These are phyloP conservation scores for Pilophorus perplexus DNA, from an alignment of 2,888 invertebrate genomes.

Conservation along the genomic window DNA sequence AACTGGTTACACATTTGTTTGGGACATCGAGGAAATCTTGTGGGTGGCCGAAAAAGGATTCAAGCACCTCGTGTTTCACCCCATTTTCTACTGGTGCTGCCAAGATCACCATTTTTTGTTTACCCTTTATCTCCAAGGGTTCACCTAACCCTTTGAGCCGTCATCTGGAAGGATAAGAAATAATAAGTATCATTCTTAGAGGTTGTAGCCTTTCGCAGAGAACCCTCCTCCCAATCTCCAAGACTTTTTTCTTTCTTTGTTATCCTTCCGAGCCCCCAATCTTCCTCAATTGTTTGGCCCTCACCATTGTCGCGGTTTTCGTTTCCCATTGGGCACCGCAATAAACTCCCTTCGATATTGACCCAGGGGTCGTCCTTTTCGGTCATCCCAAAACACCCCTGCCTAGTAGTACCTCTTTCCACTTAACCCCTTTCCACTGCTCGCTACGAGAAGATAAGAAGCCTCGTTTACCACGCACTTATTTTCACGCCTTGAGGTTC, in stretches of 20 bases:
- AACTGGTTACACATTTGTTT: no score
- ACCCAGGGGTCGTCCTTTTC: conserved; percentile 11
- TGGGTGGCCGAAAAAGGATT: no score
- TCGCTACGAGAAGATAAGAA: neutral
- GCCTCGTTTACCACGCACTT: neutral
- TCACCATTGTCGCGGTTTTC: conserved; percentile 37
- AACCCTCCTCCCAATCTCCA: neutral
- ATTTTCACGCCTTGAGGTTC: neutral
- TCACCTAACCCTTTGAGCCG: no score
- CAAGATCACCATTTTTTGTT: no score
- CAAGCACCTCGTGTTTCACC: no score
- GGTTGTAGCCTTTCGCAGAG: neutral
- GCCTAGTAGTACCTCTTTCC: neutral
- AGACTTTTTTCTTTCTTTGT: conserved; percentile 17
- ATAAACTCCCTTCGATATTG: conserved; percentile 38
- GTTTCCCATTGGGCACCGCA: conserved; percentile 25
- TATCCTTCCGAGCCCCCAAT: conserved; percentile 30
- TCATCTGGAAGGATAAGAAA: conserved; percentile 30
- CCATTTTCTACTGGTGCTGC: no score
- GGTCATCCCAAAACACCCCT: conserved; percentile 5
- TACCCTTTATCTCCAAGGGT: no score
- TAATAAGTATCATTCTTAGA: conserved; percentile 28
- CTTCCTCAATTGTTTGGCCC: conserved; percentile 36
- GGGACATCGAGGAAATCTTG: no score
- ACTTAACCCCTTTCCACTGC: neutral